Evolutionary conservation across 1,140 invertebrate genomes (phyloP).

Genomic region (Stegodyphus dumicola): DNA sequence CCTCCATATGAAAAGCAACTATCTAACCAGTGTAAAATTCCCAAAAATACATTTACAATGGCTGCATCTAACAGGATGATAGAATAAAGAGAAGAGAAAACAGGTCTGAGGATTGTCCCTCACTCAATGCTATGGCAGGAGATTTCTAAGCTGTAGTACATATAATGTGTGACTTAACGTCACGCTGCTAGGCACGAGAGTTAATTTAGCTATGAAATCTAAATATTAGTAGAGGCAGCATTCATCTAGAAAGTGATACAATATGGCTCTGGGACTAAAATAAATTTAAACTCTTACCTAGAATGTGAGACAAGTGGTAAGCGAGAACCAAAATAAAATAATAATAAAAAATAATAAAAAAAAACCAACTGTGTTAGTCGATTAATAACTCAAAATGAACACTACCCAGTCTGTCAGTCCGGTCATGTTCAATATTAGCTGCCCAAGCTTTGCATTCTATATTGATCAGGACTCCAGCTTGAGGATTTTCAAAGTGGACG

Average conservation of each 20-base stretch:
- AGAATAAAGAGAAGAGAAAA: conserved; percentile 55
- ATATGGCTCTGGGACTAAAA: conserved; percentile 32
- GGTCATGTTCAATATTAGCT: conserved; percentile 89
- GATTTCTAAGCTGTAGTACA: conserved; percentile 50
- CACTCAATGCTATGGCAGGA: conserved; percentile 55
- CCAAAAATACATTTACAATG: conserved; percentile 55
- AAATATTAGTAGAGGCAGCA: conserved; percentile 41
- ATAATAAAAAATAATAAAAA: too few relatives aligned
- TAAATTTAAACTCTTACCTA: conserved; percentile 22
- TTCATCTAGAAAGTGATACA: conserved; percentile 44
- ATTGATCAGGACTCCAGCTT: conserved; percentile 90
- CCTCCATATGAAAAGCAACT: conserved; percentile 44
- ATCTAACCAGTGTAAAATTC: conserved; percentile 55
- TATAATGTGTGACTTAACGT: background rate
- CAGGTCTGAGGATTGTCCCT: conserved; percentile 49
- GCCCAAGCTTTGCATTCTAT: conserved; percentile 98
- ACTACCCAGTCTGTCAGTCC: conserved; percentile 87
- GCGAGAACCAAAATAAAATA: background rate
- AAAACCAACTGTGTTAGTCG: conserved; percentile 75
- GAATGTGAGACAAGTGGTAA: conserved; percentile 38
- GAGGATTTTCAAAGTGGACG: conserved; percentile 82
- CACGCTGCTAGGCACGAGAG: conserved; percentile 55
- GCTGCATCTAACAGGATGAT: conserved; percentile 30
- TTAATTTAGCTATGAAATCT: conserved; percentile 58
- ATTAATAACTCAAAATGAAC: conserved; percentile 96